phyloP scores from a whole-genome alignment of 2,797 vertebrate species.

The Melanotaenia nigrans region DNA sequence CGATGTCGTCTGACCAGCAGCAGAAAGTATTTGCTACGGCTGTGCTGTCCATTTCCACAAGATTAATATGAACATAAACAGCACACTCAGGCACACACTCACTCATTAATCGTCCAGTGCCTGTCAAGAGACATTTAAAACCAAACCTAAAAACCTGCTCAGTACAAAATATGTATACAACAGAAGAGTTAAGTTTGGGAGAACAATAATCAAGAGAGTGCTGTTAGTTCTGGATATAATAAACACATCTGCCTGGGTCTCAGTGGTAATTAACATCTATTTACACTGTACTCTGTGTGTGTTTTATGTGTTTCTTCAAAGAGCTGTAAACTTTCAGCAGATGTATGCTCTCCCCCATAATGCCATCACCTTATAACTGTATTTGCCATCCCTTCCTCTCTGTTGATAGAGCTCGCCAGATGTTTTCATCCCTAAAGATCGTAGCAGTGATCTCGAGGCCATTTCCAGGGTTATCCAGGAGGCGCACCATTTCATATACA shows the following conservation, averaged over 20 bases:
- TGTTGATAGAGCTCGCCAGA: conserved; percentile 91
- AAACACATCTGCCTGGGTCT: conserved; percentile 5
- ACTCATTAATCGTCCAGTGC: conserved; percentile 8
- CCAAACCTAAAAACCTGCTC: background rate
- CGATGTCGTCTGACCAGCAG: conserved; percentile 18
- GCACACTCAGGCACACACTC: background rate
- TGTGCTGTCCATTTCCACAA: conserved; percentile 21
- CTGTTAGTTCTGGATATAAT: conserved; percentile 9
- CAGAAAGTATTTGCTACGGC: conserved; percentile 17
- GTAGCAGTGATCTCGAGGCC: conserved; percentile 91
- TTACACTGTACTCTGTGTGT: background rate
- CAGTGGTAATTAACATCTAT: conserved; percentile 12
- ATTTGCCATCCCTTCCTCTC: conserved; percentile 15
- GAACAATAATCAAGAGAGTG: conserved; percentile 2
- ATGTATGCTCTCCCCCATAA: background rate
- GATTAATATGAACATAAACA: conserved; percentile 34
- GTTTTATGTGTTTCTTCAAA: background rate
- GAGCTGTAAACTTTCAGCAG: background rate
- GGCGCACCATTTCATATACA: conserved; percentile 90
- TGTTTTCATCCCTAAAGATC: conserved; percentile 90
- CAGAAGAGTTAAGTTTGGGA: background rate
- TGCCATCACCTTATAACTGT: conserved; percentile 5
- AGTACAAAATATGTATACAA: background rate
- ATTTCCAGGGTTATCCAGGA: conserved; percentile 92
- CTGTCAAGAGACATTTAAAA: conserved; percentile 16